Percentiles rank a stretch among this genome's conserved stretches.
These are phyloP conservation scores for Pituophis catenifer DNA, from an alignment of 2,113 vertebrate species.

Conservation along the genomic window DNA sequence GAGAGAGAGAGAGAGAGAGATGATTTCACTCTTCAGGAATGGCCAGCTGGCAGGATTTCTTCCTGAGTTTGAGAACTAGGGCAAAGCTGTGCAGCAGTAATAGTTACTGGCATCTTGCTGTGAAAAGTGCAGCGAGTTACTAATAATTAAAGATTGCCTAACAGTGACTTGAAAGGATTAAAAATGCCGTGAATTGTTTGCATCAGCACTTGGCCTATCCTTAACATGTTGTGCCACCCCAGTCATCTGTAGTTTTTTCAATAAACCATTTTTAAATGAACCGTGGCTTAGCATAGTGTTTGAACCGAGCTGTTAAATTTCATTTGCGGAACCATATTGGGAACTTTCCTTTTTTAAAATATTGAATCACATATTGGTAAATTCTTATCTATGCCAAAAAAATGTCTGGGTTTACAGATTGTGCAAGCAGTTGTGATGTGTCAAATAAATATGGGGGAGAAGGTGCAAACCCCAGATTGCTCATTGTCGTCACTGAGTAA, in stretches of 20 bases:
- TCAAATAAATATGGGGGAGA: background rate
- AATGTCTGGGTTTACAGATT: background rate
- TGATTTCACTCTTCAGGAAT: slow-evolving; percentile 76
- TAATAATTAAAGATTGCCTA: slow-evolving; percentile 55
- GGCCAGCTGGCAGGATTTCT: slow-evolving; percentile 80
- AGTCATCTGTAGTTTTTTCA: background rate
- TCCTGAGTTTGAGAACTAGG: slow-evolving; percentile 68
- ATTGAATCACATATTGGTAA: background rate
- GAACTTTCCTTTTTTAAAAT: background rate
- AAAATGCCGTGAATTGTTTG: slow-evolving; percentile 18
- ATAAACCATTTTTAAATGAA: background rate
- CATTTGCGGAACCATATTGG: background rate
- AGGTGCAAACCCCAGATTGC: background rate
- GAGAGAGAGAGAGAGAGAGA: slow-evolving; percentile 75
- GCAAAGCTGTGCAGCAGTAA: slow-evolving; percentile 61
- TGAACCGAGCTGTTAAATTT: background rate
- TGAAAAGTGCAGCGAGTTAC: slow-evolving; percentile 57
- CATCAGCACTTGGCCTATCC: slow-evolving; percentile 22
- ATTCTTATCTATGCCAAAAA: background rate
- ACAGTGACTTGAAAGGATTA: slow-evolving; percentile 19
- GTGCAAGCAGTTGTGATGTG: background rate
- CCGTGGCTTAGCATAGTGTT: background rate
- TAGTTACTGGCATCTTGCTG: slow-evolving; percentile 66
- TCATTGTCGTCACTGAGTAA: background rate
- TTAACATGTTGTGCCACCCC: background rate